Base-by-base conservation (phyloP, 1,140 invertebrate genomes). In the Scaptomyza pallida region DNA sequence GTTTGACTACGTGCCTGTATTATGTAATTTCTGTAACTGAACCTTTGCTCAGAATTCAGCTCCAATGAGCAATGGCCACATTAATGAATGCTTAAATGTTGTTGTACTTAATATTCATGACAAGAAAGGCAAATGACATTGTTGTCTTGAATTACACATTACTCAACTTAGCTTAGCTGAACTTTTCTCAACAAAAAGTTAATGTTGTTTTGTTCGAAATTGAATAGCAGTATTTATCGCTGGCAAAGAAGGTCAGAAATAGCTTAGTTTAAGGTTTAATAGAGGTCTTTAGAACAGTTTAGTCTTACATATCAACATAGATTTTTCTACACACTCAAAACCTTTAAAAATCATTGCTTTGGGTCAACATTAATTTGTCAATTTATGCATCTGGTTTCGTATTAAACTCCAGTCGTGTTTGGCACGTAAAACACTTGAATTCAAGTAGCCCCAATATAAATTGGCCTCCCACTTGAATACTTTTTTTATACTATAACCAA, bases 141-240 rank as follows among this genome's bases (percentile, higher is more conserved):
- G 56, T 52, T 57, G 48, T 51, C 51, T 68, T 47, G 26, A 45
- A 68, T 68, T 68, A 61, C 64, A 30, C 56, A 61, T 61, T 68
- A 68, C 41, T 52, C 19, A 61, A 61, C 50, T 61, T n/a, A 35
- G 64, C 55, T 60, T 61, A 68, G 17, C 17, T 10, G 13, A 61
- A 61, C 47, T 61, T 61, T 40, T 47, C 47, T 52, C n/a, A 35
- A 59, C 30, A 15, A 21, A 23, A 37, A 45, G 5, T 10, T 35
- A 8, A 17, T 9, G 21, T 19, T 37, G 26, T 35, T 15, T 62
- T 50, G 15, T 15, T 50, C 8, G 26, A 43, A 60, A 67, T 44
- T 51, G 51, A 44, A 60, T 51, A 51, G 37, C 13, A 43, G 37
- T n/a, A n/a, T n/a, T n/a, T n/a, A n/a, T n/a, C n/a, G n/a, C n/a